Conservation (phyloP, 1,140 invertebrate genomes). For the Himalopsyche phryganea region DNA sequence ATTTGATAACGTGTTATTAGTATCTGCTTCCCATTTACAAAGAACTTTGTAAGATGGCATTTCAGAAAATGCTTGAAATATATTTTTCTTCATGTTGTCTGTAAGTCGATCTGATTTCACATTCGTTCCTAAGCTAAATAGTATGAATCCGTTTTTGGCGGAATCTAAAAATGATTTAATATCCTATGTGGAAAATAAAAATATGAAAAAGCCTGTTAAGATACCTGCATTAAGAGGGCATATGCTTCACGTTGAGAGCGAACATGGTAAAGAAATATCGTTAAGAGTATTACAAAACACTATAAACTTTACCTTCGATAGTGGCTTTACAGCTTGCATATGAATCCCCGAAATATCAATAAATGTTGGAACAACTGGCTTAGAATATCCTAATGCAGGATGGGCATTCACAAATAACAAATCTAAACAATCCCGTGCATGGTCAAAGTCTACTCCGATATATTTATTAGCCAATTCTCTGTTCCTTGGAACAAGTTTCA, state of each 20-base stretch:
- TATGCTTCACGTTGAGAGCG: too few species aligned
- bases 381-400: conserved; percentile 32
- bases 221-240: too few species aligned
- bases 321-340: conserved; percentile 21
- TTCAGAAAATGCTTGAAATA: conserved; percentile 42
- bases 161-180: conserved; percentile 8
- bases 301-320: conserved; percentile 34
- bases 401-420: conserved; percentile 40
- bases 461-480: conserved; percentile 5
- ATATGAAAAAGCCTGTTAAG: too few species aligned
- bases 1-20: conserved; percentile 24
- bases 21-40: conserved; percentile 44
- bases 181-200: too few species aligned
- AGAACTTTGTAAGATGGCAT: conserved; percentile 41
- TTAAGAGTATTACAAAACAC: neutral
- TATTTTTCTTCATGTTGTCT: conserved; percentile 33
- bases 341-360: conserved; percentile 37
- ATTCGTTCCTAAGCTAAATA: conserved; percentile 51
- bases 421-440: conserved; percentile 20
- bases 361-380: conserved; percentile 35
- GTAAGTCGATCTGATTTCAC: conserved; percentile 41
- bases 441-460: neutral
- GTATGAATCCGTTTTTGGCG: conserved; percentile 41
- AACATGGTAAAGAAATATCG: too few species aligned
- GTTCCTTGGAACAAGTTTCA: neutral